Base-by-base conservation (phyloP, 1,140 invertebrate genomes). In the Babylonia areolata region DNA sequence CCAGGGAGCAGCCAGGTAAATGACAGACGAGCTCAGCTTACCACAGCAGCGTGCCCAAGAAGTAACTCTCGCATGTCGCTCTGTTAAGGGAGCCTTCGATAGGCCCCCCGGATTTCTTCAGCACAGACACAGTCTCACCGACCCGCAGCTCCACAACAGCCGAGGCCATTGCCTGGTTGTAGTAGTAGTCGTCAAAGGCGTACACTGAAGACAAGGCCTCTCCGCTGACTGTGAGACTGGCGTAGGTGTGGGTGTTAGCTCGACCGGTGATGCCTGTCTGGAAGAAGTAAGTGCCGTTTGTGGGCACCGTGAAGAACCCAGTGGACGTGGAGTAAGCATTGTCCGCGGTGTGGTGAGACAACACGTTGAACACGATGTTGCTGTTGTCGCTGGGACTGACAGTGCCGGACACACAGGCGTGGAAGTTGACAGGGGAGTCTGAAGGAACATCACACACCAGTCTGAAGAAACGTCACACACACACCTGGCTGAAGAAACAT, bases 31-130 rank as follows among this genome's bases (percentile, higher is more conserved):
- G 37, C 23, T 39, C 35, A 0, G 33, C 5, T 80, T 31, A 84
- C 82, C 82, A 84, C 82, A 84, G 69, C 35, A 84, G 69, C 64
- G 31, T 15, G 20, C 82, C 82, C 82, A 84, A 31, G 64, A 84
- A 84, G 40, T 73, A 73, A 12, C 28, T 73, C 9, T 33, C 23
- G 64, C 42, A 69, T n/a, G 39, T 84, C 15, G 17, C 39, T 11
- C 2, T 17, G 23, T 5, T 31, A 20, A 33, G 20, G 5, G 31
- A 31, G 1, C 82, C 82, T n/a, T 84, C 42, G 15, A 84, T 20
- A 0, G 28, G 42, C 2, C 11, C 39, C 11, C 82, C 69, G 12
- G 82, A 42, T 23, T n/a, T 73, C 35, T 84, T 58, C 20, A 84
- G 64, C 33, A 84, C 82, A 3, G 28, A 35, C 35, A 84, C 82